phyloP scores from a whole-genome alignment of 1,140 invertebrate genomes.

The Calliopsis andreniformis region DNA sequence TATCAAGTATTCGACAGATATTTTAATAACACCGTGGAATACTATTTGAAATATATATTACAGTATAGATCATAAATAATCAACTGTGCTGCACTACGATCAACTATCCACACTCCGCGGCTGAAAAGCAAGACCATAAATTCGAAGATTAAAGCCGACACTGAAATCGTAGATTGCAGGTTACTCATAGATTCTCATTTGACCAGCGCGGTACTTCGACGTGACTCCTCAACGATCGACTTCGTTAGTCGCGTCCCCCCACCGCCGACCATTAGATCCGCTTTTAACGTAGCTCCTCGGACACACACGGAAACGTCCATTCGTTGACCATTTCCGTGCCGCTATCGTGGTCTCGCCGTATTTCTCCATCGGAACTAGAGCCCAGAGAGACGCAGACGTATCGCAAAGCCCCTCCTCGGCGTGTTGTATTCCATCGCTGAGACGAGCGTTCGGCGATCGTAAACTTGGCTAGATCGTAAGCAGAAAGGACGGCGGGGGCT shows the following conservation, averaged over 20 bases:
- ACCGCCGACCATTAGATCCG: constrained; percentile 2
- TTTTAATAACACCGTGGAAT: too few species aligned
- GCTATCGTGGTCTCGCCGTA: constrained; percentile 32
- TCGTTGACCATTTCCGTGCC: constrained; percentile 43
- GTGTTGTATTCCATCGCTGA: constrained; percentile 19
- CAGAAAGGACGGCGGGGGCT: not conserved
- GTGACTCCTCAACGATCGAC: too few species aligned
- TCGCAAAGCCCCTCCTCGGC: constrained; percentile 6
- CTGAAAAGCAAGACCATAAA: too few species aligned
- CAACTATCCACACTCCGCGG: too few species aligned
- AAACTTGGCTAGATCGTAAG: constrained; percentile 11
- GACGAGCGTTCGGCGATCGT: constrained; percentile 19
- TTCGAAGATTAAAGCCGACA: too few species aligned
- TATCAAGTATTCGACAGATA: too few species aligned
- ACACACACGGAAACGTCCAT: constrained; percentile 47
- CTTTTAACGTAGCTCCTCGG: constrained; percentile 2
- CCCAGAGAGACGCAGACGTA: not conserved
- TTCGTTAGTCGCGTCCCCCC: not conserved
- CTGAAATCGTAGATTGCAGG: too few species aligned
- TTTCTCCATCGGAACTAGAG: constrained; percentile 33
- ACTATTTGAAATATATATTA: too few species aligned
- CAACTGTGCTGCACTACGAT: too few species aligned
- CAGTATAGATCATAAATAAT: too few species aligned
- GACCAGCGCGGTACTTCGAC: too few species aligned
- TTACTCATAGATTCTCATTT: too few species aligned